These are phyloP conservation scores for Eunapius fragilis DNA, from an alignment of 37 sponge, comb jelly and placozoan genomes.

Conservation along the genomic window DNA sequence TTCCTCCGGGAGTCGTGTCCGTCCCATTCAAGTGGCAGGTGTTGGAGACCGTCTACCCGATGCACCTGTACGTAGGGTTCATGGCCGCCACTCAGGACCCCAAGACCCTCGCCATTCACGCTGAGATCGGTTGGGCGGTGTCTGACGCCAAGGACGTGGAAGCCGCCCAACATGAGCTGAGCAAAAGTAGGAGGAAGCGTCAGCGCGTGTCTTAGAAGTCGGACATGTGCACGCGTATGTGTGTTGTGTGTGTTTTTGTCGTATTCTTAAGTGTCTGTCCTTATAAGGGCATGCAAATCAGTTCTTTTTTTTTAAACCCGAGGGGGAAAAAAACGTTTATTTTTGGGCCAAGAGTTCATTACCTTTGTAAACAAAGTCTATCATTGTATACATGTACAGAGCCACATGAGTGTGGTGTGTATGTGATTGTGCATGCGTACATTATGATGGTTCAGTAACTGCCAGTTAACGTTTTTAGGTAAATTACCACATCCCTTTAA, in stretches of 20 bases:
- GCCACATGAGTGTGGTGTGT: background rate
- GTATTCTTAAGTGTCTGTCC: background rate
- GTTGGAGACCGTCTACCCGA: background rate
- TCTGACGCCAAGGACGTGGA: background rate
- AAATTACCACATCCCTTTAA: no score
- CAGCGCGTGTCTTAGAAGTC: background rate
- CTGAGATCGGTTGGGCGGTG: constrained; percentile 28
- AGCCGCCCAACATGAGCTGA: background rate
- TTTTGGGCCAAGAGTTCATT: background rate
- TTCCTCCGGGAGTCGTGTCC: constrained; percentile 17
- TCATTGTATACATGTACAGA: background rate
- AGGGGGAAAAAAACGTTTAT: no score
- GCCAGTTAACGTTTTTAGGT: no score
- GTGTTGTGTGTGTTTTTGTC: background rate
- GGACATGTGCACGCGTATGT: background rate
- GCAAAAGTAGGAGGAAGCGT: background rate
- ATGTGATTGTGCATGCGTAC: background rate
- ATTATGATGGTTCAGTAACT: no score
- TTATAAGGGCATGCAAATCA: background rate
- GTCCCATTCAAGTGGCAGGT: constrained; percentile 13
- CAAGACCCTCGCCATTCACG: constrained; percentile 11
- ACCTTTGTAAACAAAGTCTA: background rate
- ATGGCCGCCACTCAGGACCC: constrained; percentile 30
- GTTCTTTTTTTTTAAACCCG: background rate
- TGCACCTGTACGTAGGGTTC: constrained; percentile 21